A percentile compares a stretch with the other conserved stretches of the same genome.
Evolutionary conservation across 2,888 invertebrate genomes (phyloP).

Genomic region (Scaptomyza tumidula): DNA sequence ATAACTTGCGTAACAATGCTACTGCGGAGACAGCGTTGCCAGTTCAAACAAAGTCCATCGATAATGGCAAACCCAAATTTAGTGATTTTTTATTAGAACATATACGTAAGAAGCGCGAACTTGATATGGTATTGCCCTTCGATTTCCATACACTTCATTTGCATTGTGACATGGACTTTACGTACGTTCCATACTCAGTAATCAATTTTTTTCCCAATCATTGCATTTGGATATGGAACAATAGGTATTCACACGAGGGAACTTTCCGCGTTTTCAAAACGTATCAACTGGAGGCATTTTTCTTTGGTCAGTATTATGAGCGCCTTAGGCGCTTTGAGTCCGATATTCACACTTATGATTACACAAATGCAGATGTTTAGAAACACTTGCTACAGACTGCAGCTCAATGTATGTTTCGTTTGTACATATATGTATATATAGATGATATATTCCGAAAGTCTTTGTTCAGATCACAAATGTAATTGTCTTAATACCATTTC

Average conservation of each 20-base stretch:
- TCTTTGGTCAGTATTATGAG: slow-evolving; percentile 53
- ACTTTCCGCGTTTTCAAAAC: slow-evolving; percentile 48
- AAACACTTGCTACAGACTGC: not conserved
- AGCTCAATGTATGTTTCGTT: not conserved
- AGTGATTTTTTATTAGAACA: not conserved
- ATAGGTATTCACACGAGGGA: slow-evolving; percentile 36
- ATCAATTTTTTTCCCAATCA: slow-evolving; percentile 35
- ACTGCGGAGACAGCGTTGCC: slow-evolving; percentile 5
- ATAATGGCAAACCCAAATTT: not conserved
- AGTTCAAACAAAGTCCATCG: slow-evolving; percentile 1
- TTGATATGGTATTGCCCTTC: slow-evolving; percentile 27
- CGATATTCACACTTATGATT: slow-evolving; percentile 83
- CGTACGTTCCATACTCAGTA: too few species aligned
- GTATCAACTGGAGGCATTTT: slow-evolving; percentile 55
- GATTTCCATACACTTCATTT: slow-evolving; percentile 41
- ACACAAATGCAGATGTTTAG: slow-evolving; percentile 7
- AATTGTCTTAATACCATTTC: not conserved
- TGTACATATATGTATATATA: too few species aligned
- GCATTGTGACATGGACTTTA: slow-evolving; percentile 45
- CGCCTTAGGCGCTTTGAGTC: slow-evolving; percentile 85
- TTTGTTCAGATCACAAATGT: not conserved
- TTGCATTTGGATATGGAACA: slow-evolving; percentile 49
- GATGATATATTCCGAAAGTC: not conserved
- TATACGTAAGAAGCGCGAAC: slow-evolving; percentile 37
- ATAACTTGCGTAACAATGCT: not conserved